Conservation (phyloP, 2,113 vertebrate species). For the Circaetus gallicus region DNA sequence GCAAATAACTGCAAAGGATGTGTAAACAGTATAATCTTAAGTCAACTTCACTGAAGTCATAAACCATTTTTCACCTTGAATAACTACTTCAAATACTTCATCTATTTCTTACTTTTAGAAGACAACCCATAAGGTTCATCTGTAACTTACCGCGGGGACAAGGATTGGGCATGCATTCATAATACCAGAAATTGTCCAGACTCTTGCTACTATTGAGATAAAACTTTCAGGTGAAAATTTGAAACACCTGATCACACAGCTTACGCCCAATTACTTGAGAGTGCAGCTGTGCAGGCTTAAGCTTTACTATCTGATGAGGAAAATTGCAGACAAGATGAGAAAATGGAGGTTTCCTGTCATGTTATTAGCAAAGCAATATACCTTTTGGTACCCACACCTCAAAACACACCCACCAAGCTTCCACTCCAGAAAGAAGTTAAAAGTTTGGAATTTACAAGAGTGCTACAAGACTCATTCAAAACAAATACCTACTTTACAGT, state of each 20-base stretch:
- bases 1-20: not conserved
- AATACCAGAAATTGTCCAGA: not conserved
- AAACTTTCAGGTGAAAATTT: not conserved
- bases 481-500: not conserved
- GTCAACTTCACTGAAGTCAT: not conserved
- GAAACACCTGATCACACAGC: not conserved
- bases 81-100: not conserved
- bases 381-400: not conserved
- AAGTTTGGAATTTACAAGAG: not conserved
- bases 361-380: not conserved
- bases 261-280: not conserved
- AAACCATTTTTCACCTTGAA: not conserved
- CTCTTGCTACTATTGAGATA: not conserved
- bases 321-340: not conserved
- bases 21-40: not conserved
- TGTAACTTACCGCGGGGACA: not conserved
- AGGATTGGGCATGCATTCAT: not conserved
- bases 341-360: not conserved
- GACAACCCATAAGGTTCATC: not conserved
- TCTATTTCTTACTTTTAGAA: not conserved
- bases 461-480: not conserved
- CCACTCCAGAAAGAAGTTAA: not conserved
- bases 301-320: not conserved
- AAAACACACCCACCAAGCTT: not conserved
- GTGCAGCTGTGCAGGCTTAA: not conserved